Conservation (phyloP, 1,140 invertebrate species). For the Lordiphosa collinella region DNA sequence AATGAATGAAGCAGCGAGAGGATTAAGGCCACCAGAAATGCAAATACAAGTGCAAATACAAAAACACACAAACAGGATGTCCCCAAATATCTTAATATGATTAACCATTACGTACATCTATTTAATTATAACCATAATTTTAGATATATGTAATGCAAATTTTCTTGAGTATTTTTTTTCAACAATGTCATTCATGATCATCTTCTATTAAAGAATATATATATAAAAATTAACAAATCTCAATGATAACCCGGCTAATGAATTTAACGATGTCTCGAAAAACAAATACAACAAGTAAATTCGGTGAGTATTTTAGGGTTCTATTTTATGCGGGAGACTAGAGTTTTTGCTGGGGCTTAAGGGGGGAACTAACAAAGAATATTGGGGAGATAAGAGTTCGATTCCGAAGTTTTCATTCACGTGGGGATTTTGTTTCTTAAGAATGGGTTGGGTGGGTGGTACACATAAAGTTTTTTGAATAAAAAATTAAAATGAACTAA, state of each 20-base stretch:
- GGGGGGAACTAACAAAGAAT: too few relatives aligned
- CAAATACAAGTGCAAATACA: neutral
- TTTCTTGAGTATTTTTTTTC: constrained; percentile 26
- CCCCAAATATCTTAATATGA: constrained; percentile 3
- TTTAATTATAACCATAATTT: constrained; percentile 36
- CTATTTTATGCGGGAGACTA: too few relatives aligned
- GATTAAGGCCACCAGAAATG: constrained; percentile 1
- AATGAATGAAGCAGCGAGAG: constrained; percentile 11
- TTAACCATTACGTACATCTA: constrained; percentile 24
- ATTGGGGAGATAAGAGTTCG: too few relatives aligned
- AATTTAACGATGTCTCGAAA: constrained; percentile 6
- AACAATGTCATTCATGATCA: constrained; percentile 20
- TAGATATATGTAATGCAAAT: constrained; percentile 28
- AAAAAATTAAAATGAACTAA: too few relatives aligned
- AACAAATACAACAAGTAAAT: neutral
- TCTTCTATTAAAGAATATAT: constrained; percentile 28
- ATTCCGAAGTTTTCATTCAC: too few relatives aligned
- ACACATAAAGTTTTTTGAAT: too few relatives aligned
- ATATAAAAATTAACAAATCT: constrained; percentile 16
- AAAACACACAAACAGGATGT: neutral
- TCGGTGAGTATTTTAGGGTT: constrained; percentile 24
- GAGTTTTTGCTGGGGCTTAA: too few relatives aligned
- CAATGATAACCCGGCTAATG: constrained; percentile 7
- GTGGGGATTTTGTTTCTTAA: too few relatives aligned
- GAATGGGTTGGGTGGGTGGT: too few relatives aligned